Evolutionary conservation across 2,113 vertebrate genomes (phyloP).

Genomic region (Pipra filicauda): DNA sequence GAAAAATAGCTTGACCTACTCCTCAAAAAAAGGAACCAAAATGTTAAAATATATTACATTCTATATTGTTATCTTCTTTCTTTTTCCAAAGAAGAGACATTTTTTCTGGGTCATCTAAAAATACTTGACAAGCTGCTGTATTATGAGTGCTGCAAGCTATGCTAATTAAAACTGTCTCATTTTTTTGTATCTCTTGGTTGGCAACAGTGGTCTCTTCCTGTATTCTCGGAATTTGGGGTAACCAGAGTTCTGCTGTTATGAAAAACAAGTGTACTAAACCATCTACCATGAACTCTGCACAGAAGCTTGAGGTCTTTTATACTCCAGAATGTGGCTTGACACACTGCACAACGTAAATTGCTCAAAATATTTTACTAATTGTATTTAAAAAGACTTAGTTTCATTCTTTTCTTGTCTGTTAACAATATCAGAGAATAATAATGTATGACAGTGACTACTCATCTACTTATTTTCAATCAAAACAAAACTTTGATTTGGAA

Average conservation of each 20-base stretch:
- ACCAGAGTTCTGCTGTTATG: not conserved
- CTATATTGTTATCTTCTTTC: not conserved
- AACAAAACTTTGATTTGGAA: not conserved
- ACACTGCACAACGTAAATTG: not conserved
- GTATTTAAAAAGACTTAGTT: not conserved
- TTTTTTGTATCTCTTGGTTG: not conserved
- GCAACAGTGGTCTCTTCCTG: not conserved
- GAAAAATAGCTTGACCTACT: not conserved
- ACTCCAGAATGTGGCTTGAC: not conserved
- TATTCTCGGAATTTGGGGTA: not conserved
- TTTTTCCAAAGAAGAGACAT: not conserved
- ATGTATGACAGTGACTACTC: not conserved
- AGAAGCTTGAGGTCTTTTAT: not conserved
- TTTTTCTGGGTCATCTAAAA: conserved; percentile 2
- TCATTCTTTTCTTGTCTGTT: not conserved
- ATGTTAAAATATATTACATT: not conserved
- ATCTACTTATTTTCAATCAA: not conserved
- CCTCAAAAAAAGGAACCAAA: not conserved
- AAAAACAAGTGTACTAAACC: not conserved
- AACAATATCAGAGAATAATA: not conserved
- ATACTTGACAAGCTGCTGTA: not conserved
- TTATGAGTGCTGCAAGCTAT: not conserved
- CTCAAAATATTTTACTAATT: not conserved
- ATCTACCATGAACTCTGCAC: not conserved
- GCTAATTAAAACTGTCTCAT: not conserved